Conservation (phyloP, 2,797 vertebrate species). For the Coreius guichenoti region DNA sequence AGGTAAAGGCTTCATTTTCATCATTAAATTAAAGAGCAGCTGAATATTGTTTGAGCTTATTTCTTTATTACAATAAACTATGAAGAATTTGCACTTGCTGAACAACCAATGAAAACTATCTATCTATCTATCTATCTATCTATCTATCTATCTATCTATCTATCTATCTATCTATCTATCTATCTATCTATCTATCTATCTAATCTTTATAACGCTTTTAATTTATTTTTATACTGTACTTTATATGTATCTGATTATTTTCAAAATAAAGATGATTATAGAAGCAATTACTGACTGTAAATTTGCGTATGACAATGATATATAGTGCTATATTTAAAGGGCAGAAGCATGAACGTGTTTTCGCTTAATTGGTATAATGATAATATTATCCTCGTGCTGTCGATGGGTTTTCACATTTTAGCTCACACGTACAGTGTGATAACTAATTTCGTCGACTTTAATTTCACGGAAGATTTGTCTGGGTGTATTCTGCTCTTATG, state of each 20-base stretch:
- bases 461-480: not conserved
- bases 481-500: not conserved
- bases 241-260: not conserved
- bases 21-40: not conserved
- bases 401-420: not conserved
- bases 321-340: not conserved
- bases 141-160: too few relatives aligned
- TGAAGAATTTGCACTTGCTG: not conserved
- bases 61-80: not conserved
- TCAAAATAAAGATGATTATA: conserved; percentile 7
- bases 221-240: not conserved
- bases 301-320: not conserved
- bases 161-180: not conserved
- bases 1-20: not conserved
- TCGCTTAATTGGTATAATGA: not conserved
- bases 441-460: not conserved
- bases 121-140: not conserved
- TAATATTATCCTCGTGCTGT: not conserved
- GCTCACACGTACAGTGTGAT: not conserved
- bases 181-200: not conserved
- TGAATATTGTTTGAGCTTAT: not conserved
- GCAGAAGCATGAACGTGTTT: too few relatives aligned
- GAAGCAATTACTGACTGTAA: not conserved
- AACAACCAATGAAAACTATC: not conserved
- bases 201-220: not conserved